phyloP scores from a whole-genome alignment of 2,888 invertebrate genomes.

The Chymomyza procnemis region DNA sequence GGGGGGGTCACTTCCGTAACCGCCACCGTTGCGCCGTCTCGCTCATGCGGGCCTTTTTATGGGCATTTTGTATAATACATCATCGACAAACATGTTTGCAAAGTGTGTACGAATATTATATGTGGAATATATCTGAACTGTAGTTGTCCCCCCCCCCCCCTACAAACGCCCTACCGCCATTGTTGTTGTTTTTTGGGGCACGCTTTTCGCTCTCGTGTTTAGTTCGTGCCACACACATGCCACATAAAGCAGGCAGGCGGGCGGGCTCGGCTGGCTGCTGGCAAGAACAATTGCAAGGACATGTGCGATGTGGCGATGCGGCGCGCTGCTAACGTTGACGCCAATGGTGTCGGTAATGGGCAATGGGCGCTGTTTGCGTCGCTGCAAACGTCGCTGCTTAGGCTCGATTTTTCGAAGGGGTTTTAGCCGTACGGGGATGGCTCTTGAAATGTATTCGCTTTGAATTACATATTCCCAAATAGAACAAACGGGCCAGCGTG shows the following conservation, averaged over 20 bases:
- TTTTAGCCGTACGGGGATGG: not conserved
- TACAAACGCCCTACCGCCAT: slow-evolving; percentile 39
- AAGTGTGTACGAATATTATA: slow-evolving; percentile 76
- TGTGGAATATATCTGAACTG: slow-evolving; percentile 71
- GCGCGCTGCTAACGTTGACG: slow-evolving; percentile 67
- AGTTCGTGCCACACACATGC: not conserved
- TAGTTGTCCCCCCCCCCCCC: slow-evolving; percentile 30
- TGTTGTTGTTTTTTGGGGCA: slow-evolving; percentile 61
- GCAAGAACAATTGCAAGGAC: slow-evolving; percentile 76
- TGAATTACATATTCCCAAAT: slow-evolving; percentile 67
- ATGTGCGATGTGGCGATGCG: slow-evolving; percentile 70
- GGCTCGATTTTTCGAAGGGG: slow-evolving; percentile 17
- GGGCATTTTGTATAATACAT: slow-evolving; percentile 76
- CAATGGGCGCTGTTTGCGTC: slow-evolving; percentile 25
- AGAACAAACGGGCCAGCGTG: slow-evolving; percentile 33
- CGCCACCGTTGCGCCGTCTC: slow-evolving; percentile 50
- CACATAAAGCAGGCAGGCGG: not conserved
- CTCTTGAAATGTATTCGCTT: slow-evolving; percentile 63
- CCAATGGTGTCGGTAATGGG: slow-evolving; percentile 71
- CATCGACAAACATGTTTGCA: slow-evolving; percentile 77
- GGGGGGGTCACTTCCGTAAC: slow-evolving; percentile 9
- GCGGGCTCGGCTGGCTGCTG: slow-evolving; percentile 16
- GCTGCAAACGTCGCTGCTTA: slow-evolving; percentile 11
- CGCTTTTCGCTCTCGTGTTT: slow-evolving; percentile 56
- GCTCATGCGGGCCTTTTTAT: slow-evolving; percentile 75